Percentiles rank a stretch among this genome's conserved stretches.
Evolutionary conservation across 2,888 invertebrate genomes (phyloP).

Genomic region (Geotrupes spiniger): DNA sequence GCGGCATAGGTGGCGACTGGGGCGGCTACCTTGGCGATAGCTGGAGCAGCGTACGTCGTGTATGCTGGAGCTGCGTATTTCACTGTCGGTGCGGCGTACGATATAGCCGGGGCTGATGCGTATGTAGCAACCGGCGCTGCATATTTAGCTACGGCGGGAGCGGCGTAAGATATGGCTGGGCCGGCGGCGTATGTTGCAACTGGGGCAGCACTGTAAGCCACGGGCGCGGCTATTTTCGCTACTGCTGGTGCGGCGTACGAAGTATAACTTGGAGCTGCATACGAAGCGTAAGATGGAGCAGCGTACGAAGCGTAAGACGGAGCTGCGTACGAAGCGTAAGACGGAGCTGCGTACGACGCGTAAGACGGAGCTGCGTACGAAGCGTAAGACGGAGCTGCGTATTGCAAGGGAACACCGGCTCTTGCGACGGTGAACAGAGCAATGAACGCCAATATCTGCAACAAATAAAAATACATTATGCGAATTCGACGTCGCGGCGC

Average conservation of each 20-base stretch:
- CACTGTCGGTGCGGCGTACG: constrained; percentile 58
- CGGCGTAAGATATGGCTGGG: constrained; percentile 34
- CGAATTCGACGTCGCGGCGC: not conserved
- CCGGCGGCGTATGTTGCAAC: constrained; percentile 28
- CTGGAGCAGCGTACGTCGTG: constrained; percentile 52
- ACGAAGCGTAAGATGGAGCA: constrained; percentile 50
- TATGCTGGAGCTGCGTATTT: constrained; percentile 60
- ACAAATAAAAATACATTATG: too few relatives aligned
- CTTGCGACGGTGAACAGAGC: constrained; percentile 17
- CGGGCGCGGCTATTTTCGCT: constrained; percentile 23
- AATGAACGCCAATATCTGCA: constrained; percentile 6
- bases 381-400: constrained; percentile 21
- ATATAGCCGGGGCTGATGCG: constrained; percentile 48
- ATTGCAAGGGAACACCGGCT: constrained; percentile 16
- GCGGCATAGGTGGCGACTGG: constrained; percentile 45
- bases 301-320: constrained; percentile 31
- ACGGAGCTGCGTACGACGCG: constrained; percentile 9
- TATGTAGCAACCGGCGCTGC: constrained; percentile 36
- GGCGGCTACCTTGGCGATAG: constrained; percentile 46
- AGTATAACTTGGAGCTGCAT: constrained; percentile 47
- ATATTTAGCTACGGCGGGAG: constrained; percentile 33
- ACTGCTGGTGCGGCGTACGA: constrained; percentile 25
- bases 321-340: constrained; percentile 21
- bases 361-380: constrained; percentile 22
- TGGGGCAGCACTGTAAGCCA: constrained; percentile 11